Evolutionary conservation across 2,888 invertebrate species (phyloP), one percentile per base, ranked within the genome.

Genomic region (Aradus depressus): DNA sequence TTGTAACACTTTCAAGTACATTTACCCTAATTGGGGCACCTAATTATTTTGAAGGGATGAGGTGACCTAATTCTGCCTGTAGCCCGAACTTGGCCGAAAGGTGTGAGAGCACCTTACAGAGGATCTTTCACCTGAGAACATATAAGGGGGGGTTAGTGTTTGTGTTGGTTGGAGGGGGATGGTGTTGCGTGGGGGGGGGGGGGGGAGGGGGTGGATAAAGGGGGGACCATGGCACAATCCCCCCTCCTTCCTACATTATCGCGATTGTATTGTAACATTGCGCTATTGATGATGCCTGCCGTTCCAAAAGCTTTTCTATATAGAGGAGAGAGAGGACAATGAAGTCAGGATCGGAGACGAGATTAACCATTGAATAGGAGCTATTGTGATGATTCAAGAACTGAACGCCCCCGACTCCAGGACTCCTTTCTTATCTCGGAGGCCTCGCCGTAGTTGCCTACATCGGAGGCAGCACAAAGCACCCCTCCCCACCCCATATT

Each of bases 261-360:
- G 57, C 59, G 58, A 59, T 59, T 58, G 59, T 58, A 59, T 59
- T 59, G 59, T 59, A 59, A 58, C 59, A 58, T 58, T 59, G 59
- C 58, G 58, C 58, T 59, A 59, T 59, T 59, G 59, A 59, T 59
- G 59, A 59, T 59, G 59, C 55, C 58, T 57, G 57, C 58, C 57
- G 58, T 56, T 58, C 58, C 56, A 57, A 59, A 59, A 59, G 59
- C 59, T 59, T 59, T 58, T 58, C 59, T 59, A 59, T 59, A 57
- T 47, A 47, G 47, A 26, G 28, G n/a, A n/a, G n/a, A 47, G 54
- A 51, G 57, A 53, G 57, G 58, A 59, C 59, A 59, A 59, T 59
- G 55, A 58, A 59, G 59, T 58, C 59, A 59, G 59, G 59, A 59
- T 59, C 59, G 58, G 50, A 50, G 58, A 58, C 59, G 59, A 59